Conservation (phyloP, 2,888 invertebrate species). For the Atherix ibis region DNA sequence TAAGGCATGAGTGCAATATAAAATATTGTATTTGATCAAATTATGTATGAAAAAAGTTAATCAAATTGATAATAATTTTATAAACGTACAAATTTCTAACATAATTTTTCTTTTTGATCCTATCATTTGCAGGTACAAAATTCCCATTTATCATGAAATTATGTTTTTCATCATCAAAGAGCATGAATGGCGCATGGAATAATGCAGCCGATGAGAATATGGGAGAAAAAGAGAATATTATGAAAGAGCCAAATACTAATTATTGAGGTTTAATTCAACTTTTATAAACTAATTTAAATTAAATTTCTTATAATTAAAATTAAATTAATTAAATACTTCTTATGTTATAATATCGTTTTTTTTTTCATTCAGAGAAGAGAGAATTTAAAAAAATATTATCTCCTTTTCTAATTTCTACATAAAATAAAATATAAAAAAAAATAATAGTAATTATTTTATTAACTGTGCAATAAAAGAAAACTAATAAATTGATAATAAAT, state of each 20-base stretch:
- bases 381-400: not conserved
- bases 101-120: not conserved
- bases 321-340: constrained; percentile 5
- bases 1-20: too few species aligned
- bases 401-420: not conserved
- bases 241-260: constrained; percentile 21
- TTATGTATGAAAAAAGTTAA: too few species aligned
- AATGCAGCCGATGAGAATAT: constrained; percentile 32
- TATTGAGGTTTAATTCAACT: constrained; percentile 32
- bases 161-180: constrained; percentile 78
- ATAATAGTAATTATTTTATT: not conserved
- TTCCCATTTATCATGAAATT: constrained; percentile 98
- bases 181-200: constrained; percentile 42
- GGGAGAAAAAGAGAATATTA: constrained; percentile 32
- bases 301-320: constrained; percentile 2
- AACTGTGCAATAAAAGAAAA: too few species aligned
- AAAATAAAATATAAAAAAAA: constrained; percentile 1
- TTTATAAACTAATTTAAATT: constrained; percentile 18
- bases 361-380: too few species aligned
- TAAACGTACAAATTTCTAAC: too few species aligned
- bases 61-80: too few species aligned
- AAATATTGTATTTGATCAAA: too few species aligned
- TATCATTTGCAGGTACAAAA: constrained; percentile 64
- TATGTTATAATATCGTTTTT: constrained; percentile 3
- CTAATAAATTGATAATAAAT: too few species aligned